Evolutionary conservation across 2,888 invertebrate species (phyloP).

Genomic region (Coenonympha arcania): DNA sequence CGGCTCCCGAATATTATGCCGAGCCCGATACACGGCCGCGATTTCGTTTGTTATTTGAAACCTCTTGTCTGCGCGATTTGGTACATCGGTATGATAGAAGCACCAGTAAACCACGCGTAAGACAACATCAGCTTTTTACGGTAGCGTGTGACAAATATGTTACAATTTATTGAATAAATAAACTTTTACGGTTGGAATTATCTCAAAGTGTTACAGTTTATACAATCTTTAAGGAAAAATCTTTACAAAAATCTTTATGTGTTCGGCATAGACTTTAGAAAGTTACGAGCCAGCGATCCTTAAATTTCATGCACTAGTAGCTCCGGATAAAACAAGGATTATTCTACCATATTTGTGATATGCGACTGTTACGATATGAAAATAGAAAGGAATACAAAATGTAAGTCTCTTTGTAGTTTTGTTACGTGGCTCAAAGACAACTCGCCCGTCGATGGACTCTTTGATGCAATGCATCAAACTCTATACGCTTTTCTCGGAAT

Average conservation of each 20-base stretch:
- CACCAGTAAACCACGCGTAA: conserved; percentile 21
- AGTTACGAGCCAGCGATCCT: conserved; percentile 21
- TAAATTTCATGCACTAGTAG: conserved; percentile 29
- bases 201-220: background rate
- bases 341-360: conserved; percentile 37
- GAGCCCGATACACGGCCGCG: conserved; percentile 63
- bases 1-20: conserved; percentile 63
- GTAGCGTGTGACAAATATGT: background rate
- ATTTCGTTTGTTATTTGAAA: conserved; percentile 71
- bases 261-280: conserved; percentile 13
- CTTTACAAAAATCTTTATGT: background rate
- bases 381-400: conserved; percentile 46
- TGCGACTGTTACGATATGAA: conserved; percentile 38
- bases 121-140: conserved; percentile 16
- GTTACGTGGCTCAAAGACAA: conserved; percentile 46
- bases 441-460: conserved; percentile 47
- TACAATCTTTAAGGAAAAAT: conserved; percentile 1
- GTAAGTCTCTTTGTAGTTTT: conserved; percentile 45
- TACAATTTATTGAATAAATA: background rate
- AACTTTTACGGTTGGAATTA: background rate
- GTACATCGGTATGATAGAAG: conserved; percentile 56
- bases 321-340: conserved; percentile 32
- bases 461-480: conserved; percentile 42
- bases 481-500: conserved; percentile 8
- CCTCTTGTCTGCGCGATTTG: conserved; percentile 60